Evolutionary conservation across 2,113 vertebrate species (phyloP).

Genomic region (Zapornia atra): DNA sequence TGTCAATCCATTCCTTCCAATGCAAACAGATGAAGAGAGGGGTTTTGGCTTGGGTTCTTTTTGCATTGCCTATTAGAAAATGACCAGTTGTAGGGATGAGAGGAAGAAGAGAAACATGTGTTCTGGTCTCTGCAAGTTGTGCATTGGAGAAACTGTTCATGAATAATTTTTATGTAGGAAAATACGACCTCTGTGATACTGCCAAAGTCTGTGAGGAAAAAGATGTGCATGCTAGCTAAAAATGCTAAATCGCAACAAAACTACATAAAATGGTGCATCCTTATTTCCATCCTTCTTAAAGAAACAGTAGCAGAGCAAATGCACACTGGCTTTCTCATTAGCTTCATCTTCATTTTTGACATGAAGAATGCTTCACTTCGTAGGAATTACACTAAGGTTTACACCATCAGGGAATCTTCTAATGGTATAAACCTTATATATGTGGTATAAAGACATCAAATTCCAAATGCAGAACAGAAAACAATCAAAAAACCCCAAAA

Average conservation of each 20-base stretch:
- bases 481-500: too few species aligned
- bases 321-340: neutral
- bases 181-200: conserved; percentile 35
- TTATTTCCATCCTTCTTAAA: neutral
- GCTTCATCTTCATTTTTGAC: neutral
- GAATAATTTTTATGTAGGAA: conserved; percentile 52
- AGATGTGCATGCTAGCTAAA: neutral
- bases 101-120: neutral
- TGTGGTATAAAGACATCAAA: neutral
- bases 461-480: neutral
- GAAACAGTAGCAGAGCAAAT: neutral
- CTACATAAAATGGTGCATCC: neutral
- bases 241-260: neutral
- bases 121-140: neutral
- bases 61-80: neutral
- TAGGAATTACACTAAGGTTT: neutral
- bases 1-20: neutral
- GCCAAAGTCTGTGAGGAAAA: conserved; percentile 33
- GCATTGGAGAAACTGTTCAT: conserved; percentile 26
- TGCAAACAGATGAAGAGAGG: neutral
- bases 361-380: neutral
- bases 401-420: neutral
- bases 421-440: neutral
- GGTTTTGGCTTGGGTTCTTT: neutral
- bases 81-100: neutral